Percentiles rank a stretch among this genome's conserved stretches.
Conservation (phyloP, 2,113 vertebrate genomes). For the Empidonax traillii region DNA sequence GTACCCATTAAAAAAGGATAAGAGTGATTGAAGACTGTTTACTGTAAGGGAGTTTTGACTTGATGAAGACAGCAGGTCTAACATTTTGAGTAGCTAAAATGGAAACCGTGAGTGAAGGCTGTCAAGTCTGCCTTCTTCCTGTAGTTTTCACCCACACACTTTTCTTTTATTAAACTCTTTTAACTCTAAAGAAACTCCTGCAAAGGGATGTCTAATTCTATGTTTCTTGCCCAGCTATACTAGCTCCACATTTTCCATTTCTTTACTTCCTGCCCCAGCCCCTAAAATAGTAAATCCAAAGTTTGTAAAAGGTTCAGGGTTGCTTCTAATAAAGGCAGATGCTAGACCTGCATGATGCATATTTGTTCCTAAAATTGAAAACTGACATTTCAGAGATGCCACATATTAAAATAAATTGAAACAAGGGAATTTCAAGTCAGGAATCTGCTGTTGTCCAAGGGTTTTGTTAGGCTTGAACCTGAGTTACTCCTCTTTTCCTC, state of each 20-base stretch:
- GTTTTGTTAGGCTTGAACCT: not conserved
- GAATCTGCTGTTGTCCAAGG: not conserved
- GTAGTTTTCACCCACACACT: slow-evolving; percentile 8
- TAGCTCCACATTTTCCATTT: not conserved
- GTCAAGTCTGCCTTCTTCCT: not conserved
- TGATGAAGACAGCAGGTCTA: not conserved
- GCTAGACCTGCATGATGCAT: not conserved
- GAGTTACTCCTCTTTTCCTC: not conserved
- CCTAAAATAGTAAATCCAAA: not conserved
- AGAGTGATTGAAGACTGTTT: not conserved
- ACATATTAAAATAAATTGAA: not conserved
- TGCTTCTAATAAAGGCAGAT: not conserved
- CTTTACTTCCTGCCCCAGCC: not conserved
- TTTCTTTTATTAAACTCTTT: not conserved
- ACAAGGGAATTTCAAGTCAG: not conserved
- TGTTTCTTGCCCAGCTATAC: not conserved
- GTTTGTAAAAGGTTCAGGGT: not conserved
- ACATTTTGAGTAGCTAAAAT: slow-evolving; percentile 18
- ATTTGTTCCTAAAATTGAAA: not conserved
- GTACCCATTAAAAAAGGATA: not conserved
- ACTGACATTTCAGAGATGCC: not conserved
- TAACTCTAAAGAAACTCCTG: not conserved
- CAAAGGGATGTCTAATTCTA: not conserved
- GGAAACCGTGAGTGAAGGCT: not conserved
- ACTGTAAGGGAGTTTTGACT: not conserved